Conservation (phyloP, 2,888 invertebrate species). For the Cylindroiulus punctatus region DNA sequence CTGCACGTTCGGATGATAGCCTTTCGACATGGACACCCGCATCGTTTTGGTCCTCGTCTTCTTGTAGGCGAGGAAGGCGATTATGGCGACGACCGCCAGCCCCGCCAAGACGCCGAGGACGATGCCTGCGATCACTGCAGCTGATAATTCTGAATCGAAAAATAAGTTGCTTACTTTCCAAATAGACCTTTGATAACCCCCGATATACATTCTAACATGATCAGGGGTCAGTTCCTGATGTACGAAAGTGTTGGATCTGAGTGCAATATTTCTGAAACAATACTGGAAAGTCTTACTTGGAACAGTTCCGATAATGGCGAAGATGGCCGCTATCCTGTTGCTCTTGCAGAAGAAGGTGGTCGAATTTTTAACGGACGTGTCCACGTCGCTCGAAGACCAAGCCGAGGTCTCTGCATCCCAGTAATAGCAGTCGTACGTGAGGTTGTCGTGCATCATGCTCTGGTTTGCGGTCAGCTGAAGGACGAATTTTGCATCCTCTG, state of each 20-base stretch:
- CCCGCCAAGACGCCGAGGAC: constrained; percentile 51
- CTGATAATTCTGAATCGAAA: constrained; percentile 49
- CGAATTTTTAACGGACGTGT: constrained; percentile 16
- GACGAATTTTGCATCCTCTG: neutral
- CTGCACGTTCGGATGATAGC: constrained; percentile 55
- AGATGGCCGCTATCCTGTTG: neutral
- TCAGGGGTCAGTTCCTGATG: too few relatives aligned
- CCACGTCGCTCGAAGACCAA: constrained; percentile 43
- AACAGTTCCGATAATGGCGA: constrained; percentile 52
- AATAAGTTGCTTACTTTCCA: neutral
- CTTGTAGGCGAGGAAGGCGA: constrained; percentile 52
- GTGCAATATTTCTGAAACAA: neutral
- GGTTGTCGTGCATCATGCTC: constrained; percentile 9
- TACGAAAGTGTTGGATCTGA: too few relatives aligned
- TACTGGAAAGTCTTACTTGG: constrained; percentile 28
- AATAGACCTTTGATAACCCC: too few relatives aligned
- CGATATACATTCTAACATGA: too few relatives aligned
- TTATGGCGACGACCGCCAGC: constrained; percentile 36
- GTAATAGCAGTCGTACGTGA: constrained; percentile 53
- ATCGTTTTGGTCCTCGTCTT: constrained; percentile 56
- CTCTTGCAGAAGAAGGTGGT: constrained; percentile 21
- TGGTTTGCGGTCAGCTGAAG: constrained; percentile 3
- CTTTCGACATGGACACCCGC: constrained; percentile 56
- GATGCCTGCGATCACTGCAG: constrained; percentile 54
- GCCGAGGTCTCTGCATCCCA: constrained; percentile 39